Evolutionary conservation across 2,888 invertebrate genomes (phyloP).

Genomic region (Isoperla grammatica): DNA sequence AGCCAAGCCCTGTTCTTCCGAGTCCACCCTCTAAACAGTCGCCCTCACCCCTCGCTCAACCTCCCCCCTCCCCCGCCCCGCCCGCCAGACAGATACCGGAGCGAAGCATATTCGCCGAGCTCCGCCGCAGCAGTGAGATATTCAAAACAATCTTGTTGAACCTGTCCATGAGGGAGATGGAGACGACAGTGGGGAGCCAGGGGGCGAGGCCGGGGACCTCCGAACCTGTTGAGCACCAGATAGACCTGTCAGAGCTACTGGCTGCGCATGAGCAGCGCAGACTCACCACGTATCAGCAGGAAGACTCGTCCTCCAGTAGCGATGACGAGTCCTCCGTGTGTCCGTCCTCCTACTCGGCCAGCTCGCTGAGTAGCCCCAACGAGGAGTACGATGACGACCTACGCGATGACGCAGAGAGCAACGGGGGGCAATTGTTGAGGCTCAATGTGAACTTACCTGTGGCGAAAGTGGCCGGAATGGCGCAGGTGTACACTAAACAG

Average conservation of each 20-base stretch:
- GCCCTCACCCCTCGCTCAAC: constrained; percentile 34
- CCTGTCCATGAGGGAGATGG: constrained; percentile 39
- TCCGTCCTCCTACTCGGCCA: constrained; percentile 25
- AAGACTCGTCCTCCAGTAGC: constrained; percentile 26
- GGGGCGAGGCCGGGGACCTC: not conserved
- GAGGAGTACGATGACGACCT: constrained; percentile 30
- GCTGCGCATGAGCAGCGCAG: constrained; percentile 38
- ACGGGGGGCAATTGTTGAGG: constrained; percentile 30
- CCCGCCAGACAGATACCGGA: constrained; percentile 33
- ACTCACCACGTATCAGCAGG: constrained; percentile 35
- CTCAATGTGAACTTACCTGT: constrained; percentile 37
- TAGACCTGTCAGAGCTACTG: constrained; percentile 36
- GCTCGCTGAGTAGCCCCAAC: constrained; percentile 29
- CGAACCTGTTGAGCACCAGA: constrained; percentile 16
- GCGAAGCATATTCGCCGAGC: constrained; percentile 42
- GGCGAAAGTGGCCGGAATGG: constrained; percentile 36
- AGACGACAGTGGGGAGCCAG: constrained; percentile 8
- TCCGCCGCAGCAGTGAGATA: constrained; percentile 42
- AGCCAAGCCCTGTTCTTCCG: not conserved
- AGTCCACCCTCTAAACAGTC: constrained; percentile 21
- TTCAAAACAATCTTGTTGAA: constrained; percentile 42
- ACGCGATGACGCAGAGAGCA: constrained; percentile 25
- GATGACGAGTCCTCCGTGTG: constrained; percentile 30
- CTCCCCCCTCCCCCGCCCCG: constrained; percentile 28
- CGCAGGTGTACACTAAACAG: constrained; percentile 46